Conservation (phyloP, 2,113 vertebrate genomes). For the human region DNA sequence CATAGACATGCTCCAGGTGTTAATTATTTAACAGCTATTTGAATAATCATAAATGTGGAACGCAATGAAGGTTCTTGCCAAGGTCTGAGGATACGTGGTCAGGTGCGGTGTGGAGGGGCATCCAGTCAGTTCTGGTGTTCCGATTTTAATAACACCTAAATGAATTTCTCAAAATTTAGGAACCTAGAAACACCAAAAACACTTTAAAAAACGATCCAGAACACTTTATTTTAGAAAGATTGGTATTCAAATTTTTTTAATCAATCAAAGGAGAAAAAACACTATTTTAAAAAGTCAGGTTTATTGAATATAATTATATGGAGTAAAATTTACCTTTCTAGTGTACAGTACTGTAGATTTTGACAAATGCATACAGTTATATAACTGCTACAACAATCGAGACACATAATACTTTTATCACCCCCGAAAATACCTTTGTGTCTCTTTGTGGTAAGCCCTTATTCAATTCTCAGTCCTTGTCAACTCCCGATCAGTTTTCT, state of each 20-base stretch:
- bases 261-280: background rate
- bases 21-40: background rate
- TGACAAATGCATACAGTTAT: background rate
- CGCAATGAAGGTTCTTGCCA: background rate
- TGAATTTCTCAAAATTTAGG: background rate
- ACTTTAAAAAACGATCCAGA: background rate
- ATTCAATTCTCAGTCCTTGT: background rate
- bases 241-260: no score
- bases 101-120: background rate
- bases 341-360: background rate
- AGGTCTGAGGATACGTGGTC: background rate
- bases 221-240: no score
- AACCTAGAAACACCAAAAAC: background rate
- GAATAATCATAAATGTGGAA: background rate
- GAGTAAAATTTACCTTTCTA: background rate
- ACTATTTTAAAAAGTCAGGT: background rate
- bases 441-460: background rate
- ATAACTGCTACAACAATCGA: background rate
- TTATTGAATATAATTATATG: background rate
- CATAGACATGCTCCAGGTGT: background rate
- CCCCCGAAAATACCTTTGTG: background rate
- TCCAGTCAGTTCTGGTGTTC: background rate
- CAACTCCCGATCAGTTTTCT: background rate
- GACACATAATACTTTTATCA: background rate
- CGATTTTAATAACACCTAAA: background rate